Evolutionary conservation across 2,113 vertebrate genomes (phyloP).

Genomic region (Trachemys scripta): DNA sequence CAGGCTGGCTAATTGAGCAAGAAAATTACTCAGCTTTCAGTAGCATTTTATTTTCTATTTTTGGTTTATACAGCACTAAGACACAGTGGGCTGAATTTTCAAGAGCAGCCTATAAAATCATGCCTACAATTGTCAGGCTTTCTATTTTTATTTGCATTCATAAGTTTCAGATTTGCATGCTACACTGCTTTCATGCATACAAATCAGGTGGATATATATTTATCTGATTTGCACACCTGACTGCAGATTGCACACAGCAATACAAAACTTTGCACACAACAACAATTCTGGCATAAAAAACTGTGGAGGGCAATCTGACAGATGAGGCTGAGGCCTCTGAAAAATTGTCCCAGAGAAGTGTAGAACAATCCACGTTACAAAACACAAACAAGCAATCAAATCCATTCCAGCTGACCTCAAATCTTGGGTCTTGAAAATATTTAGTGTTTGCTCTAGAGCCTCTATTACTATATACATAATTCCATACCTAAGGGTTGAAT

Average conservation of each 20-base stretch:
- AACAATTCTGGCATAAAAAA: not conserved
- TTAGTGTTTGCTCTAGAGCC: not conserved
- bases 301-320: not conserved
- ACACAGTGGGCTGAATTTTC: not conserved
- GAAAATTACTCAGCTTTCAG: conserved; percentile 52
- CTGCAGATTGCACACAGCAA: not conserved
- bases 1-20: conserved; percentile 5
- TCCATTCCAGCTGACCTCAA: not conserved
- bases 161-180: not conserved
- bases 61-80: conserved; percentile 13
- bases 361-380: not conserved
- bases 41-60: conserved; percentile 50
- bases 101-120: conserved; percentile 1
- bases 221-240: not conserved
- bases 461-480: not conserved
- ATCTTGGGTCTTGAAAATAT: not conserved
- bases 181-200: not conserved
- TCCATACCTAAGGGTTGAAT: not conserved
- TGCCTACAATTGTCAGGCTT: not conserved
- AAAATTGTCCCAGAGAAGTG: not conserved
- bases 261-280: not conserved
- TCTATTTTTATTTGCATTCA: not conserved
- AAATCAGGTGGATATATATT: not conserved
- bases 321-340: not conserved
- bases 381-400: not conserved